Conservation (phyloP, 2,113 vertebrate species). For the Callospermophilus lateralis region DNA sequence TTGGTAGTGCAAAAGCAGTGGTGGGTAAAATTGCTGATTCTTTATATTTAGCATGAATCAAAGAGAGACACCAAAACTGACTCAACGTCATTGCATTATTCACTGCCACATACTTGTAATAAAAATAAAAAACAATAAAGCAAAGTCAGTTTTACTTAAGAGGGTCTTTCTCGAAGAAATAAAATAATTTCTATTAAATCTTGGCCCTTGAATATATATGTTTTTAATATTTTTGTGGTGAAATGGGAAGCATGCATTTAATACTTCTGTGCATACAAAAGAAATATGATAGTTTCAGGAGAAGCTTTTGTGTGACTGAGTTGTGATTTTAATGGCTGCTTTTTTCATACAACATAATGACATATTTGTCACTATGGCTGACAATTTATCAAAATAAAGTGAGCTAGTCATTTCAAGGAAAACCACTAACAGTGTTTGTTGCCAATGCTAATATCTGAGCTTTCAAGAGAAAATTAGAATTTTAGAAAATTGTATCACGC, state of each 20-base stretch:
- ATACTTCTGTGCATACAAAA: neutral
- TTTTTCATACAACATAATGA: neutral
- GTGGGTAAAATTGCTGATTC: neutral
- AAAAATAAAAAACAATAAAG: neutral
- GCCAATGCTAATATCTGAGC: neutral
- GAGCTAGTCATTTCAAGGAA: constrained; percentile 40
- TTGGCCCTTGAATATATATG: neutral
- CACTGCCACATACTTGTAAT: neutral
- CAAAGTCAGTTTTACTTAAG: constrained; percentile 33
- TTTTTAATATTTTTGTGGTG: neutral
- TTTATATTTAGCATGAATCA: neutral
- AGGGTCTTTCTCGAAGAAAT: constrained; percentile 24
- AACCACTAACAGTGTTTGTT: constrained; percentile 8
- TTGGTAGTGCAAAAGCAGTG: neutral
- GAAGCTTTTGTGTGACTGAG: neutral
- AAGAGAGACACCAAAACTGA: neutral
- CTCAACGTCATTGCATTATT: neutral
- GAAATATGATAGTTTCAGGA: neutral
- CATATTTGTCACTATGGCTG: neutral
- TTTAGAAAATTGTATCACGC: constrained; percentile 40
- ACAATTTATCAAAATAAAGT: constrained; percentile 34
- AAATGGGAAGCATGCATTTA: neutral
- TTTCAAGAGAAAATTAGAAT: constrained; percentile 54
- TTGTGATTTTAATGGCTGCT: neutral
- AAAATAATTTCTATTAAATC: constrained; percentile 46